Evolutionary conservation across 2,797 vertebrate species (phyloP).

Genomic region (Pristis pectinata): DNA sequence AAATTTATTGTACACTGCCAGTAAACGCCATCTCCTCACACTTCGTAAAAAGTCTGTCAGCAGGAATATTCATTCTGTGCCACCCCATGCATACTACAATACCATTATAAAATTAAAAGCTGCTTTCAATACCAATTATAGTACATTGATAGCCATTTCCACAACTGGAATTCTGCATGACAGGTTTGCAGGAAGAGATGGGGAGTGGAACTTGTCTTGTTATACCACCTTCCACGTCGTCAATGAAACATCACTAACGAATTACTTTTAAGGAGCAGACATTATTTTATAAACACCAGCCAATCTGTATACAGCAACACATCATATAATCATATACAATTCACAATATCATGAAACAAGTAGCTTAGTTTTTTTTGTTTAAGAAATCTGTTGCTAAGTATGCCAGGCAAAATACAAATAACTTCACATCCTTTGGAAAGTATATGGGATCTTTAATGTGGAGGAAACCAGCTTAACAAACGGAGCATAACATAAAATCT

Average conservation of each 20-base stretch:
- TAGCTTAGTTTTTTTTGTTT: not conserved
- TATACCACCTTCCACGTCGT: too few species aligned
- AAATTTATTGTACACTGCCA: not conserved
- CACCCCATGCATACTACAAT: not conserved
- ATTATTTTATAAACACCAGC: not conserved
- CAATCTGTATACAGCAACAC: not conserved
- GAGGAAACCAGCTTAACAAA: not conserved
- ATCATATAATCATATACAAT: too few species aligned
- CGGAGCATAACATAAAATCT: not conserved
- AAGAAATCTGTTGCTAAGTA: too few species aligned
- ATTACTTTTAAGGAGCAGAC: not conserved
- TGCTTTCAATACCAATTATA: not conserved
- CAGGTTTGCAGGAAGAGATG: not conserved
- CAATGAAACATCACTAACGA: too few species aligned
- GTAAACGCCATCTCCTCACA: not conserved
- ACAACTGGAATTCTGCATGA: not conserved
- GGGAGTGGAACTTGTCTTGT: not conserved
- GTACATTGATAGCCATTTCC: not conserved
- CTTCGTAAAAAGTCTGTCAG: not conserved
- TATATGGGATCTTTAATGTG: not conserved
- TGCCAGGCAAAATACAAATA: not conserved
- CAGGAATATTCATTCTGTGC: not conserved
- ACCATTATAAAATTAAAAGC: not conserved
- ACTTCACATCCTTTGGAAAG: not conserved
- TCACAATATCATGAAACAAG: not conserved